Evolutionary conservation across 2,113 vertebrate species (phyloP), one percentile per base, ranked within the genome.

Genomic region (Bos taurus): DNA sequence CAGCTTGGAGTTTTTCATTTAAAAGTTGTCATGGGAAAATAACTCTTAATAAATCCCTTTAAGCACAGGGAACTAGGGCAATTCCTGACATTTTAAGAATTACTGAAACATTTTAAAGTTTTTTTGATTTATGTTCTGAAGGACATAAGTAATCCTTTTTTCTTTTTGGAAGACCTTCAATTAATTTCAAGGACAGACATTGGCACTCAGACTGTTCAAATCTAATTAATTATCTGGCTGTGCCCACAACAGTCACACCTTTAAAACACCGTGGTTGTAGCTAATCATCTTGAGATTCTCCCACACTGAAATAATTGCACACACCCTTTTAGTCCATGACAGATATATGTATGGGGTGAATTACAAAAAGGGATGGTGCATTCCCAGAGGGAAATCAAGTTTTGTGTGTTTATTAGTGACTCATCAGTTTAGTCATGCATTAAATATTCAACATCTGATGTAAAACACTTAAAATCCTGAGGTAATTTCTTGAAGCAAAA

Each of bases 51-150:
- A 98, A 95, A 97, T 97, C 94, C 91, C 71, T 95, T 92, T 97
- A 97, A 97, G 91, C 71, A 28, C 50, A 90, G 77, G 48, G 86
- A 93, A 98, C 71, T 81, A 95, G 91, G 90, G 43, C 91, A 97
- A 98, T 98, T 97, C 93, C 90, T 93, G 95, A 96, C 96, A 80
- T 97, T 97, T 97, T 96, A 95, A 97, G 91, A 96, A 98, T 97
- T 90, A 96, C 82, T 93, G 87, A 97, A 98, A 96, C 93, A 88
- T 94, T 93, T 98, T 81, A 67, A 94, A 94, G 88, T 57, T 95
- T 97, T 77, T 96, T 78, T 96, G 36, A 95, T 93, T 91, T 92
- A 93, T 90, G 57, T 96, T 95, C 91, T 97, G 85, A 96, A 97
- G 60, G 83, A 92, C 83, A 57, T 56, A 93, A 97, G 84, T 94